Conservation (phyloP, 2,797 vertebrate species). For the Pristis pectinata region DNA sequence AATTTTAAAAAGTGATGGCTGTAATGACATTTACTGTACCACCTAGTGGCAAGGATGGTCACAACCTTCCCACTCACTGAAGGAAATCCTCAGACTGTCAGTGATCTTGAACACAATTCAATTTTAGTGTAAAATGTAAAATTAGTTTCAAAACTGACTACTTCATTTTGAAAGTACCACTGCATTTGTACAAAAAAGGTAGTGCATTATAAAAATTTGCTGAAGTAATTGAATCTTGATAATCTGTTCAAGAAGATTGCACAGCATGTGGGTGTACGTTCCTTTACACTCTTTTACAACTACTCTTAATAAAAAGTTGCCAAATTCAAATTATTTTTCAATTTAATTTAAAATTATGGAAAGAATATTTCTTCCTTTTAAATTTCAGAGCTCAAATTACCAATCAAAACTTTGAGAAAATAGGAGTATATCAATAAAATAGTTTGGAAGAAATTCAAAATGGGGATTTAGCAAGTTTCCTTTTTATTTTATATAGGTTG, state of each 20-base stretch:
- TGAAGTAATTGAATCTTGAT: not conserved
- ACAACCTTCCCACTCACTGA: not conserved
- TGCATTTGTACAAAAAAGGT: not conserved
- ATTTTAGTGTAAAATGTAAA: too few species aligned
- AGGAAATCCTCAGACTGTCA: not conserved
- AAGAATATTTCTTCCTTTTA: not conserved
- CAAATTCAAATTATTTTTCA: not conserved
- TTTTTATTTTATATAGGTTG: not conserved
- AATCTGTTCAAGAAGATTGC: not conserved
- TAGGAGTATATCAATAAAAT: not conserved
- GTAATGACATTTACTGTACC: not conserved
- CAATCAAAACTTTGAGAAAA: not conserved
- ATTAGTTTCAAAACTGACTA: not conserved
- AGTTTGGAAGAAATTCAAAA: not conserved
- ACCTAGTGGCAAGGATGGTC: conserved; percentile 7
- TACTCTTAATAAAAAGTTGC: not conserved
- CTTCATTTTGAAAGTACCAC: not conserved
- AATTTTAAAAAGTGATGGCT: not conserved
- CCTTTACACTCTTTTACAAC: not conserved
- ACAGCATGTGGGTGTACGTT: not conserved
- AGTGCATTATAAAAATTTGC: not conserved
- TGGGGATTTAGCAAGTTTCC: not conserved
- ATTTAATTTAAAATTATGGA: not conserved
- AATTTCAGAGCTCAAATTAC: not conserved
- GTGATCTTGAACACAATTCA: not conserved